Evolutionary conservation across 2,113 vertebrate genomes (phyloP).

Genomic region (Fulica atra): DNA sequence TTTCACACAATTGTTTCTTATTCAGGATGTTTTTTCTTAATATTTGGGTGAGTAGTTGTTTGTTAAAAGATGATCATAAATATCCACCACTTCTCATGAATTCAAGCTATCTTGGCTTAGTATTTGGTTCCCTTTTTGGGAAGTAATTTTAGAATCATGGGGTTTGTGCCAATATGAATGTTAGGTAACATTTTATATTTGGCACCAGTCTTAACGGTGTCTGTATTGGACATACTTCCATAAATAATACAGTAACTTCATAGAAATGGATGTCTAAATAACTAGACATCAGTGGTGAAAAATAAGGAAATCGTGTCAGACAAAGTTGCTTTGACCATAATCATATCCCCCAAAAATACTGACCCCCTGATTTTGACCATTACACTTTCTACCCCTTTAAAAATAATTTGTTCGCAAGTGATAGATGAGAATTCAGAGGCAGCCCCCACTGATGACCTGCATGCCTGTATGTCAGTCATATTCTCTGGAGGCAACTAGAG

Average conservation of each 20-base stretch:
- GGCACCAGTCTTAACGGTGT: neutral
- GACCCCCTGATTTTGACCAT: neutral
- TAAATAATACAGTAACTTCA: neutral
- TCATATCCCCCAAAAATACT: neutral
- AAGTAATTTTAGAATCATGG: neutral
- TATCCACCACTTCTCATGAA: neutral
- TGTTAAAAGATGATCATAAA: neutral
- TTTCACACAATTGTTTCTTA: neutral
- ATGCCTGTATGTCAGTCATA: neutral
- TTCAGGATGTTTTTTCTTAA: constrained; percentile 8
- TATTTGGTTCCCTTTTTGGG: neutral
- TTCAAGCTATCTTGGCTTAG: neutral
- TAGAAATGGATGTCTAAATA: neutral
- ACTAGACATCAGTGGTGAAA: neutral
- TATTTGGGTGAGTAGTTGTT: neutral
- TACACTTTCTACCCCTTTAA: neutral
- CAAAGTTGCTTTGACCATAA: neutral
- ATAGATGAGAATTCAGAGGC: neutral
- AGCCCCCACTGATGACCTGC: neutral
- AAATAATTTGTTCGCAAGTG: neutral
- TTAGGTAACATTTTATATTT: neutral
- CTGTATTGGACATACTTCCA: neutral
- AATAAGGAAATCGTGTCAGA: neutral
- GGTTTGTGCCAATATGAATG: neutral
- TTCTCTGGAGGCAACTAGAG: neutral